Evolutionary conservation across 1,140 invertebrate species (phyloP), one percentile per base, ranked within the genome.

Genomic region (Aricia agestis): DNA sequence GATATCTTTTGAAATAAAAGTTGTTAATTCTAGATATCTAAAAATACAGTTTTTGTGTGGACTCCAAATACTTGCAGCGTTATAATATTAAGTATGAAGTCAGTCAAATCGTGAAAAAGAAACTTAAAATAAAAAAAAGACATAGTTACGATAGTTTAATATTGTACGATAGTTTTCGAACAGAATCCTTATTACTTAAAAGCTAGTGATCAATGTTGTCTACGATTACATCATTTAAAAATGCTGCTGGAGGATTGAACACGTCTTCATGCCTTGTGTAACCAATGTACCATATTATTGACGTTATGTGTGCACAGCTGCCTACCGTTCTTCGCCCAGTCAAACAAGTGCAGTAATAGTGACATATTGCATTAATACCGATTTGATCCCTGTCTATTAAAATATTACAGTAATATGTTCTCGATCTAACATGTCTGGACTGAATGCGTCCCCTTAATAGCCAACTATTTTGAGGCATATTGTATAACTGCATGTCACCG

Each of bases 321-420:
- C 58, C 31, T 36, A 36, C 58, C 9, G 68, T 63, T 6, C 68
- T 10, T 11, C 58, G 68, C 1, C 19, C 68, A 36, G n/a, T 61
- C 6, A 65, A 63, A 63, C 68, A 70, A 4, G 68, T 63, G 63
- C 57, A 70, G 58, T 70, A 70, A 61, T 63, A 63, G 3, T 63
- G 13, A 13, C 58, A 7, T 9, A 63, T 61, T 42, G 19, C 58
- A 6, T 41, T 41, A 17, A 25, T 70, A 4, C 31, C 68, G 5
- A 36, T n/a, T 70, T 0, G 9, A 17, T 45, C 19, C 15, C 7
- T 36, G 1, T 70, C n/a, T 36, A 70, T 41, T 68, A 58, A 58
- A 25, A 57, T 68, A 68, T 58, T 58, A 68, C 6, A 58, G 10
- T 68, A 57, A 18, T 68, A 68, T 58, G 0, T 15, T 58, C 15